Base-by-base conservation (phyloP, 2,113 vertebrate species). In the Platysteira castanea region DNA sequence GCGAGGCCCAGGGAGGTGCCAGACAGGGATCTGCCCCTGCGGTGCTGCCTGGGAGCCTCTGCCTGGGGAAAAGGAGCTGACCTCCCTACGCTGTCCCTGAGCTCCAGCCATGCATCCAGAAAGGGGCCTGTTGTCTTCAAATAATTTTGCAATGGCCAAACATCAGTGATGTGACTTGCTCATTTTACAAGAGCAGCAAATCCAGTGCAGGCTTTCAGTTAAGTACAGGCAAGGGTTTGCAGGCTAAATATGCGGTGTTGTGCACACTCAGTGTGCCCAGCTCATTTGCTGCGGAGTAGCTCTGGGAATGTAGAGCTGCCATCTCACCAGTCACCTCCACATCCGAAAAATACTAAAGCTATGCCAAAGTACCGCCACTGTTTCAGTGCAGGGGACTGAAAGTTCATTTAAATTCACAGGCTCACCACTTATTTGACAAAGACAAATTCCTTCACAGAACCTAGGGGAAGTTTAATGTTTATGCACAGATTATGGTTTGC, bases 371-470 rank as follows among this genome's bases (percentile, higher is more conserved):
- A 28, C 9, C 0, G 2, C 15, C 27, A 33, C 1, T 0, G 15
- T 67, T 93, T 67, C 76, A 81, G 11, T 26, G 30, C 3, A 54
- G 3, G 35, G 35, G 18, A 67, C 60, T 84, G 84, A 89, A 90
- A 78, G 31, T 56, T 92, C 61, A 60, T 84, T 78, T 47, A 74
- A 84, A 94, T 82, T 69, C 89, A 89, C 13, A 90, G 49, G 35
- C 73, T 92, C 47, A 44, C 69, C 41, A 56, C 0, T 0, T 71
- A 86, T 59, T 87, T 88, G 68, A 80, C 68, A 90, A 89, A 96
- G 83, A 94, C 47, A 89, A 90, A 96, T 89, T 92, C 68, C 54
- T 90, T 70, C 86, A 89, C 9, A 8, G 86, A 93, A 84, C 30
- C 35, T 31, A 54, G 37, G 37, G 47, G 27, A 68, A 68, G 52